phyloP scores from a whole-genome alignment of 1,140 invertebrate genomes.

The Formica exsecta region DNA sequence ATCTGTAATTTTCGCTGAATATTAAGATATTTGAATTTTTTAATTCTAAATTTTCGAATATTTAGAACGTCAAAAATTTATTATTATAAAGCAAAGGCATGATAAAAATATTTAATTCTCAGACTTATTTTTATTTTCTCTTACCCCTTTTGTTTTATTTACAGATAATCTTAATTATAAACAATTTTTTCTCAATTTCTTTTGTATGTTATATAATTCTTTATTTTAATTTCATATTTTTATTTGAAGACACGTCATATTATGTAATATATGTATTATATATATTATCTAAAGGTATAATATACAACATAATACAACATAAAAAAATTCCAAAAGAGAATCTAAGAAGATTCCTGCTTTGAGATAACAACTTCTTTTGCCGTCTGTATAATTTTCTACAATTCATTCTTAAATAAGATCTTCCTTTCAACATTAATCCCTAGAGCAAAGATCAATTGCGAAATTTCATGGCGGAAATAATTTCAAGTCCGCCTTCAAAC shows the following conservation, averaged over 20 bases:
- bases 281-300: not conserved
- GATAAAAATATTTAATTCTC: no score
- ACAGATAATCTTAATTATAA: not conserved
- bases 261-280: no score
- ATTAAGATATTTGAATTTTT: not conserved
- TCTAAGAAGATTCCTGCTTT: not conserved
- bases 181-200: not conserved
- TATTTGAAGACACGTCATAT: no score
- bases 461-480: conserved; percentile 12
- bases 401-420: not conserved
- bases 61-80: not conserved
- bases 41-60: not conserved
- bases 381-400: not conserved
- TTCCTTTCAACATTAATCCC: not conserved
- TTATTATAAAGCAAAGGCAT: no score
- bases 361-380: not conserved
- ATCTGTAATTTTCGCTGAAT: not conserved
- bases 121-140: no score
- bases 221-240: no score
- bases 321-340: not conserved
- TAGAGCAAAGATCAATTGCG: conserved; percentile 14
- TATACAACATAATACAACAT: no score
- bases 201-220: no score
- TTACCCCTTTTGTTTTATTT: no score
- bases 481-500: not conserved